A percentile compares a stretch with the other conserved stretches of the same genome.
Conservation (phyloP, 2,888 invertebrate species). For the Sminthurinus aureus region DNA sequence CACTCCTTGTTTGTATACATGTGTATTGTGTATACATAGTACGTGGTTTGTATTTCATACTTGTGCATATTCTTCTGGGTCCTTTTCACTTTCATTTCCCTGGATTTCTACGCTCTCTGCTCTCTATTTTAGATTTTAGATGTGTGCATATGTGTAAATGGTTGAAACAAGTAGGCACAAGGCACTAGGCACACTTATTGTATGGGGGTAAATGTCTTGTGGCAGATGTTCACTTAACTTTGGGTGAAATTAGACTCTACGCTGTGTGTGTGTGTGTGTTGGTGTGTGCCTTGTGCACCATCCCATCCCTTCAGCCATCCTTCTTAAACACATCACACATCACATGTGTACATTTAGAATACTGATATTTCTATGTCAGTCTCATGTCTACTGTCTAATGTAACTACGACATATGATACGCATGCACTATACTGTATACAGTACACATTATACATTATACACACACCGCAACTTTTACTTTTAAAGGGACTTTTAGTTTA, state of each 20-base stretch:
- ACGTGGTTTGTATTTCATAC: too few species aligned
- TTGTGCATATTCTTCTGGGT: too few species aligned
- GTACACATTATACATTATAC: not conserved
- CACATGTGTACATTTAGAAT: not conserved
- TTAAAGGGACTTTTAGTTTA: too few species aligned
- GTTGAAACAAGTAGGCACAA: too few species aligned
- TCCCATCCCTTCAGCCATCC: too few species aligned
- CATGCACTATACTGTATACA: not conserved
- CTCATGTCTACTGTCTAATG: too few species aligned
- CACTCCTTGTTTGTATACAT: slow-evolving; percentile 33
- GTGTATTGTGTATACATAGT: too few species aligned
- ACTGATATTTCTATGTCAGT: not conserved
- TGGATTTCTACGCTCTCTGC: not conserved
- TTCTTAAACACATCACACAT: slow-evolving; percentile 2
- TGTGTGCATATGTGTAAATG: not conserved
- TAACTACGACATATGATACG: not conserved
- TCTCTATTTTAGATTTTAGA: not conserved
- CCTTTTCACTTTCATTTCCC: slow-evolving; percentile 4
- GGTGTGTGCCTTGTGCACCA: not conserved
- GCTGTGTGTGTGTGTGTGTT: not conserved
- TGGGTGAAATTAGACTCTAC: slow-evolving; percentile 30
- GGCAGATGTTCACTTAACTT: slow-evolving; percentile 37
- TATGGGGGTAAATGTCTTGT: not conserved
- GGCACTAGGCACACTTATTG: too few species aligned
- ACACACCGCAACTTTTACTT: too few species aligned